Percentiles rank a stretch among this genome's conserved stretches.
Evolutionary conservation across 2,113 vertebrate genomes (phyloP).

Genomic region (Chunga burmeisteri): DNA sequence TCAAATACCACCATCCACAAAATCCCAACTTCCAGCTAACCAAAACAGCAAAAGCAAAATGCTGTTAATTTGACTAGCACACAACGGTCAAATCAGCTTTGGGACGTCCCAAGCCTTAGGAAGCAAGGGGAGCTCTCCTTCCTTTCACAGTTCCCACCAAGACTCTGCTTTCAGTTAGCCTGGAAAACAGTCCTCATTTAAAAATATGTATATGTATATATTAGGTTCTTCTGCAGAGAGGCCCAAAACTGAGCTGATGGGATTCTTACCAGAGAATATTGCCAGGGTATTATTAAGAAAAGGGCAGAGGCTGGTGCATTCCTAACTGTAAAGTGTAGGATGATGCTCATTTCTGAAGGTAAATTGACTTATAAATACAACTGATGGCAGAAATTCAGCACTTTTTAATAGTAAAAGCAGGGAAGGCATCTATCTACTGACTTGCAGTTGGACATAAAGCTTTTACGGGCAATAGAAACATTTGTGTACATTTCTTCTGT

Average conservation of each 20-base stretch:
- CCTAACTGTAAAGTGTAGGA: neutral
- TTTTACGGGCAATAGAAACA: neutral
- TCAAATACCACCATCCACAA: neutral
- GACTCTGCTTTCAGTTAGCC: neutral
- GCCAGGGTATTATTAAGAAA: neutral
- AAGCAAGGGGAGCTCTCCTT: neutral
- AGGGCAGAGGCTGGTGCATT: fast-evolving
- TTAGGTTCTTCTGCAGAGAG: neutral
- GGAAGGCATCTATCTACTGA: neutral
- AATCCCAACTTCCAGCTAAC: neutral
- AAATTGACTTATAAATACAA: neutral
- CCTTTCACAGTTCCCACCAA: neutral
- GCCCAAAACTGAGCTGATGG: neutral
- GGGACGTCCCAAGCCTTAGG: neutral
- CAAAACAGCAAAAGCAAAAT: neutral
- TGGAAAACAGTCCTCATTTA: neutral
- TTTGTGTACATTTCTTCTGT: neutral
- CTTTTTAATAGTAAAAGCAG: neutral
- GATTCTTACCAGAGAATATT: neutral
- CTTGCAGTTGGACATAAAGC: neutral
- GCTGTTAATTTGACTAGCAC: neutral
- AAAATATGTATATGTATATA: neutral
- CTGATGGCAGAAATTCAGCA: neutral
- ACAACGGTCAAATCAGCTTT: neutral
- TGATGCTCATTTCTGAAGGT: neutral